These are phyloP conservation scores for Copsychus sechellarum DNA, from an alignment of 2,113 vertebrate species.

Conservation along the genomic window DNA sequence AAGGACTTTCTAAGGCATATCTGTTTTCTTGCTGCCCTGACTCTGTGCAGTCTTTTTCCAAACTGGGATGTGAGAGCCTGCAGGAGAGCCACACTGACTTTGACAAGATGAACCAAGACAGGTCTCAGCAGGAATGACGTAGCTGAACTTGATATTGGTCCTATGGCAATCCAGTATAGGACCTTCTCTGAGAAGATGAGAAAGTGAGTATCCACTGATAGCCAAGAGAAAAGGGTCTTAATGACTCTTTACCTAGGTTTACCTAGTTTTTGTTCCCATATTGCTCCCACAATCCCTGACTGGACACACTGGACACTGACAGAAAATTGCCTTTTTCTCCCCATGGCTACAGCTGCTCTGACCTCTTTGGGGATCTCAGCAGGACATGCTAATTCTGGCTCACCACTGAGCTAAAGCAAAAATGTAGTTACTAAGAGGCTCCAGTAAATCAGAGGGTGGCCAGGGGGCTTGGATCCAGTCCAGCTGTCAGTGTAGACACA, in stretches of 20 bases:
- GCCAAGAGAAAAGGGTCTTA: not conserved
- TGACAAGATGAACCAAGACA: not conserved
- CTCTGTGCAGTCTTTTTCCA: not conserved
- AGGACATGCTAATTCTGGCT: not conserved
- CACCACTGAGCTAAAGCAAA: not conserved
- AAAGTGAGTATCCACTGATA: not conserved
- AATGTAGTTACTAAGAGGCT: not conserved
- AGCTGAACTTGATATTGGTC: not conserved
- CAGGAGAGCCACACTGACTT: not conserved
- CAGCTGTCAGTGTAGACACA: not conserved
- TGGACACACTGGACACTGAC: not conserved
- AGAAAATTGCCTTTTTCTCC: not conserved
- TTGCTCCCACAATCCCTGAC: not conserved
- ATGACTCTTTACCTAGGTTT: not conserved
- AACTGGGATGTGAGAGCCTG: not conserved
- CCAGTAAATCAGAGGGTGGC: not conserved
- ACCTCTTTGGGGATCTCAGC: not conserved
- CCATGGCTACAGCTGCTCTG: not conserved
- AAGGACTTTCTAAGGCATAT: not conserved
- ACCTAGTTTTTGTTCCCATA: not conserved
- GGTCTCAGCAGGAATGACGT: not conserved
- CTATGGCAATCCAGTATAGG: not conserved
- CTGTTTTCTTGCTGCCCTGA: not conserved
- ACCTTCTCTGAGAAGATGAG: not conserved
- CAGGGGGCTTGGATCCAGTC: not conserved